Conservation (phyloP, 2,113 vertebrate genomes). For the Synchiropus splendidus region DNA sequence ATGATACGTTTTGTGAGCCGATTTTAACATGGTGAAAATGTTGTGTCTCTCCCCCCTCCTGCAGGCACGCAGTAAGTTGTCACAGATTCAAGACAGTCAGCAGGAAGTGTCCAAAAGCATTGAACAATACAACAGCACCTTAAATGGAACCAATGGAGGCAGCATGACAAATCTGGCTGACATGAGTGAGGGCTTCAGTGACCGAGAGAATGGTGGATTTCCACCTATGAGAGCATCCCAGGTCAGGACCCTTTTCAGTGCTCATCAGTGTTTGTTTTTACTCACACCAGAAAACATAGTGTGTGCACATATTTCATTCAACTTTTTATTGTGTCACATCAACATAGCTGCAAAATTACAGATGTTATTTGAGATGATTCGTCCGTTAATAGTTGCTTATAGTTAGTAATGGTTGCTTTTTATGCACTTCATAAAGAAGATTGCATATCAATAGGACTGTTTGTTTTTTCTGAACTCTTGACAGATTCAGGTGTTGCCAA, state of each 20-base stretch:
- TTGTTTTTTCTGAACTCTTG: no score
- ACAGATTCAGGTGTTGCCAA: no score
- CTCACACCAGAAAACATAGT: neutral
- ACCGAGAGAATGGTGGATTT: constrained; percentile 75
- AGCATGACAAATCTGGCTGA: constrained; percentile 85
- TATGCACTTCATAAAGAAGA: no score
- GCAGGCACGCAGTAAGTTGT: constrained; percentile 87
- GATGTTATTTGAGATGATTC: no score
- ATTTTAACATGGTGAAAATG: no score
- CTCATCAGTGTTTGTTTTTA: neutral
- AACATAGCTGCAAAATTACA: no score
- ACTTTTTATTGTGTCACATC: no score
- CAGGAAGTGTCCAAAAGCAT: constrained; percentile 80
- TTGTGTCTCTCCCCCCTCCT: neutral
- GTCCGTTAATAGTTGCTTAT: no score
- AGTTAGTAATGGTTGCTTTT: no score
- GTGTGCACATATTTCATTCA: neutral
- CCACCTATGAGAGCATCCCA: constrained; percentile 63
- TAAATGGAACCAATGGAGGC: constrained; percentile 79
- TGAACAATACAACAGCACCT: constrained; percentile 76
- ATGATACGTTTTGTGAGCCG: no score
- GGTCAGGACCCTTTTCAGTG: constrained; percentile 18
- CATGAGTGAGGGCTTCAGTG: constrained; percentile 78
- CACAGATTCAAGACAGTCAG: constrained; percentile 84
- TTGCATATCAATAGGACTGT: no score